Evolutionary conservation across 2,888 invertebrate genomes (phyloP).

Genomic region (Drepana falcataria): DNA sequence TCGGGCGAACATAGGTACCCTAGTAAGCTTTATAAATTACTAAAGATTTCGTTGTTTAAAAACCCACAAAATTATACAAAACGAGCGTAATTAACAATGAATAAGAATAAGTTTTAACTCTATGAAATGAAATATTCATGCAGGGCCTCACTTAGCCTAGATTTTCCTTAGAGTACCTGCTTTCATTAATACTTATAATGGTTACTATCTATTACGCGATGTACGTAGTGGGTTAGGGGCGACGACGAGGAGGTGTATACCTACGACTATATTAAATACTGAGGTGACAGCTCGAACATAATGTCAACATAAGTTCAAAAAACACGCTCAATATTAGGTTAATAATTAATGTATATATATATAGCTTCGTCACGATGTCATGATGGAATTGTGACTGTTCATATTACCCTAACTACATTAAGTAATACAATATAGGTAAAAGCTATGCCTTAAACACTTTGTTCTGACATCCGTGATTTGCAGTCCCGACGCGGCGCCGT

Average conservation of each 20-base stretch:
- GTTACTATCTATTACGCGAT: conserved; percentile 12
- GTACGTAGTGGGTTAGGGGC: conserved; percentile 33
- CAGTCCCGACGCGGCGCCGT: no score
- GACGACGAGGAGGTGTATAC: conserved; percentile 6
- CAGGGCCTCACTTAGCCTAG: conserved; percentile 47
- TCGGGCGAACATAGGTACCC: conserved; percentile 13
- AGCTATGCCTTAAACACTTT: no score
- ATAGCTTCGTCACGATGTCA: background rate
- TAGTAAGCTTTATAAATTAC: conserved; percentile 10
- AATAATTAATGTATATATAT: no score
- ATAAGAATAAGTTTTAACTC: conserved; percentile 35
- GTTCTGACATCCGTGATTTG: no score
- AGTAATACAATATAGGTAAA: no score
- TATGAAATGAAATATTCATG: conserved; percentile 69
- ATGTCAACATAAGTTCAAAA: no score
- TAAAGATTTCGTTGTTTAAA: conserved; percentile 12
- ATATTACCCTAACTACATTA: background rate
- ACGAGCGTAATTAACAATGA: background rate
- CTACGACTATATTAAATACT: no score
- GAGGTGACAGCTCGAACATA: no score
- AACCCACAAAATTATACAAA: conserved; percentile 7
- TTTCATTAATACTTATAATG: conserved; percentile 43
- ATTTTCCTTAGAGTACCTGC: conserved; percentile 59
- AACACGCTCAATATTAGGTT: no score
- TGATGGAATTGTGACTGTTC: conserved; percentile 4